Evolutionary conservation across 2,113 vertebrate genomes (phyloP).

Genomic region (Chamaetylas fuelleborni): DNA sequence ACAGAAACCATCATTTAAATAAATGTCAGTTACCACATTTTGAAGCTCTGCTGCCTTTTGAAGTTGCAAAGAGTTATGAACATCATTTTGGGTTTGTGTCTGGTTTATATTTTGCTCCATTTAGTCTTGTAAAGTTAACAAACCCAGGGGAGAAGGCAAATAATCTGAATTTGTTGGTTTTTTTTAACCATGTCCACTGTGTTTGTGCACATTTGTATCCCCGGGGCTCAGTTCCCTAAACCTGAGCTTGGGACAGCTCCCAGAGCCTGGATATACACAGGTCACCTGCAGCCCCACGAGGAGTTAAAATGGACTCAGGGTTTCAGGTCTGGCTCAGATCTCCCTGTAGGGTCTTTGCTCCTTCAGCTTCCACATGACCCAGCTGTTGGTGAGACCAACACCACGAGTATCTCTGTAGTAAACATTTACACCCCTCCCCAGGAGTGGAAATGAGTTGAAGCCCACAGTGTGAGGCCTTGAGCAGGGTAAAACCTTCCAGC

Average conservation of each 20-base stretch:
- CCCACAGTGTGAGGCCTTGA: not conserved
- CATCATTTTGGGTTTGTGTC: not conserved
- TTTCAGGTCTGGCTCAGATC: not conserved
- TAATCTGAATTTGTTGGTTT: not conserved
- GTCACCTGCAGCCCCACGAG: accelerated
- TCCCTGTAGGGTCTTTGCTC: not conserved
- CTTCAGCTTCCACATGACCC: not conserved
- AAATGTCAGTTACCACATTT: not conserved
- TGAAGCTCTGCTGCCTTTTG: not conserved
- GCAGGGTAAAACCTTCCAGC: not conserved
- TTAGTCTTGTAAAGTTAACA: not conserved
- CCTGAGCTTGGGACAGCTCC: not conserved
- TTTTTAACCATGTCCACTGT: not conserved
- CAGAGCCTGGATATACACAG: not conserved
- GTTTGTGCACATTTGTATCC: not conserved
- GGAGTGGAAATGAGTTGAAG: not conserved
- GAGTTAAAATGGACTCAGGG: not conserved
- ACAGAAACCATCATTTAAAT: not conserved
- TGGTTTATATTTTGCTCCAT: not conserved
- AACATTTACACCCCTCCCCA: not conserved
- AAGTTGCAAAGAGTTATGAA: not conserved
- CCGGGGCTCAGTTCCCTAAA: not conserved
- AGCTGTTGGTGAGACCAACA: not conserved
- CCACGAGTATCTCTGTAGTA: accelerated
- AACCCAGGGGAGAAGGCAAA: not conserved